Evolutionary conservation across 2,113 vertebrate genomes (phyloP).

Genomic region (Cyanistes caeruleus): DNA sequence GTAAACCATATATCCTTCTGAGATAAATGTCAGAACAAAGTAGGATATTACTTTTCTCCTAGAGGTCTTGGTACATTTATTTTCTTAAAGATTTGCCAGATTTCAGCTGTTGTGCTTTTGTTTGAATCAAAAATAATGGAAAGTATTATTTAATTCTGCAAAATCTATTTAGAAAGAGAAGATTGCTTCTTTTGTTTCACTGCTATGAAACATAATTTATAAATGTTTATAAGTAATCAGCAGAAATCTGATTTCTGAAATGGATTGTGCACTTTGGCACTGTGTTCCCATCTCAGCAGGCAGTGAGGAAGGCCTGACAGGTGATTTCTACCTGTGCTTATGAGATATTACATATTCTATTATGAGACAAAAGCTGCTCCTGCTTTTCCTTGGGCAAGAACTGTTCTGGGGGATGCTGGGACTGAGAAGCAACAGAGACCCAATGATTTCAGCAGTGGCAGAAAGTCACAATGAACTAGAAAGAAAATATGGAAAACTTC

Average conservation of each 20-base stretch:
- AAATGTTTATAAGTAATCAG: neutral
- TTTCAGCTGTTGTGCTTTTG: neutral
- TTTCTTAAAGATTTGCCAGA: neutral
- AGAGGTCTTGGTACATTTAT: neutral
- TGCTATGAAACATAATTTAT: neutral
- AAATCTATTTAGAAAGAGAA: neutral
- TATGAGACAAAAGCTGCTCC: fast-evolving
- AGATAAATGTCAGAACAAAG: neutral
- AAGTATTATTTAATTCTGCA: neutral
- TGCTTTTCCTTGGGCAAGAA: neutral
- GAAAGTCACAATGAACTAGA: neutral
- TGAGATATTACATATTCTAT: fast-evolving
- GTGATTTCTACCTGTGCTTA: neutral
- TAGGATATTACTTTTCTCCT: neutral
- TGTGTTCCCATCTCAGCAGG: neutral
- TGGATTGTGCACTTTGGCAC: neutral
- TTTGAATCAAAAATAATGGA: neutral
- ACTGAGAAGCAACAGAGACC: fast-evolving
- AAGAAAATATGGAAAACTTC: neutral
- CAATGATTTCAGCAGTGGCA: neutral
- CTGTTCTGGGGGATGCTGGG: fast-evolving
- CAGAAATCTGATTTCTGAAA: neutral
- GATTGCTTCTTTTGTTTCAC: neutral
- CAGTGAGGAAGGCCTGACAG: neutral
- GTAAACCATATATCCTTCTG: neutral